Evolutionary conservation across 2,113 vertebrate genomes (phyloP).

Genomic region (Marcusenius ussheri): DNA sequence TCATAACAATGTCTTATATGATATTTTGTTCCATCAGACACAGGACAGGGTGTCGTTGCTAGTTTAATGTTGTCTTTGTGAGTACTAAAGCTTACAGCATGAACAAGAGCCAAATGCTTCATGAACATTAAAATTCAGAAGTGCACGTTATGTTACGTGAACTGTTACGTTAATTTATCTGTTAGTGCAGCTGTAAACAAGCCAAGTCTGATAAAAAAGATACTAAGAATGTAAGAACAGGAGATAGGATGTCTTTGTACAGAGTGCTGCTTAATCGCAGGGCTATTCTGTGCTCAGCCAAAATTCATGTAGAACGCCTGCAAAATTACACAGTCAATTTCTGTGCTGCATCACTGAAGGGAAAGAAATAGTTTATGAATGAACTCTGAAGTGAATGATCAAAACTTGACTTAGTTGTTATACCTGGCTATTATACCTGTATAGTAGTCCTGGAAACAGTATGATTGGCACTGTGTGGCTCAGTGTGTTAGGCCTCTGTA

Average conservation of each 20-base stretch:
- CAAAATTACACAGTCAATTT: neutral
- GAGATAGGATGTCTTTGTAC: constrained; percentile 1
- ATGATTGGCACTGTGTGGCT: neutral
- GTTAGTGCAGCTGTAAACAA: neutral
- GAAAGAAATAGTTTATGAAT: neutral
- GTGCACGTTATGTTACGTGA: neutral
- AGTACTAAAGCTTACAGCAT: neutral
- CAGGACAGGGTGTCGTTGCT: neutral
- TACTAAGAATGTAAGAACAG: neutral
- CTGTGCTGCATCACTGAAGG: neutral
- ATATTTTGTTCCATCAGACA: neutral
- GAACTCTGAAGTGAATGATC: neutral
- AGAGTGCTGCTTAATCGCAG: neutral
- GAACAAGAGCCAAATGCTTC: neutral
- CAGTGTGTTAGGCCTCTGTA: too few species aligned
- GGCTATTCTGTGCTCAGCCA: neutral
- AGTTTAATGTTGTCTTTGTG: neutral
- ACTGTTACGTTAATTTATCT: neutral
- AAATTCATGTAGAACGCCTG: neutral
- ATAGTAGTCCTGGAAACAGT: neutral
- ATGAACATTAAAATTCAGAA: neutral
- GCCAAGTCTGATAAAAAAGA: neutral
- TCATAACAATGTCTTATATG: neutral
- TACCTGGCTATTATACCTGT: neutral
- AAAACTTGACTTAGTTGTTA: neutral